Evolutionary conservation across 2,113 vertebrate species (phyloP).

Genomic region (Tenrec ecaudatus): DNA sequence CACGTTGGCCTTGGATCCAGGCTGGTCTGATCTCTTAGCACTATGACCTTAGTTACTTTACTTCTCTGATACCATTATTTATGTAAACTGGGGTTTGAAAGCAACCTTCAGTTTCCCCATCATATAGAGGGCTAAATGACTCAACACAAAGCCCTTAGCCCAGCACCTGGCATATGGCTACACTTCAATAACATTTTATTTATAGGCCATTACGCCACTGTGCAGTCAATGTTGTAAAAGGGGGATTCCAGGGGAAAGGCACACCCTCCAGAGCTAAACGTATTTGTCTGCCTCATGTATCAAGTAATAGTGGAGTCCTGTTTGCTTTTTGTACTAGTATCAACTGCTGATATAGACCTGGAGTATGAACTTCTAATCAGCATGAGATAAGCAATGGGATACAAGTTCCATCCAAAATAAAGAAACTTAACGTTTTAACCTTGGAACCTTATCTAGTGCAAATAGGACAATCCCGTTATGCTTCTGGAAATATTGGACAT

Average conservation of each 20-base stretch:
- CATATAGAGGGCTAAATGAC: not conserved
- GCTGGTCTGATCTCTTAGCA: not conserved
- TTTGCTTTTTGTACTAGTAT: constrained; percentile 44
- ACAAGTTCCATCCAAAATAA: constrained; percentile 42
- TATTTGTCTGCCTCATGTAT: not conserved
- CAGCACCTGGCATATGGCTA: not conserved
- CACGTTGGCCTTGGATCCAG: not conserved
- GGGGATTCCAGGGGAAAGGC: not conserved
- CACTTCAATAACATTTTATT: not conserved
- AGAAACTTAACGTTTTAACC: constrained; percentile 54
- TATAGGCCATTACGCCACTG: not conserved
- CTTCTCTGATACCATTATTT: not conserved
- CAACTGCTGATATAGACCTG: constrained; percentile 10
- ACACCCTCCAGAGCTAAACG: not conserved
- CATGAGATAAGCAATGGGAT: constrained; percentile 46
- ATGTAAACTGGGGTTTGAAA: not conserved
- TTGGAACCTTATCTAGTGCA: constrained; percentile 29
- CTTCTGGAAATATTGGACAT: constrained; percentile 32
- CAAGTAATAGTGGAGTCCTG: not conserved
- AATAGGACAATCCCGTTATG: not conserved
- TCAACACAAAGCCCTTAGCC: not conserved
- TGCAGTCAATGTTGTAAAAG: not conserved
- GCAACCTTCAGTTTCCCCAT: not conserved
- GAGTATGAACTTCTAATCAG: constrained; percentile 23
- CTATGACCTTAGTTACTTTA: constrained; percentile 22